Evolutionary conservation across 2,113 vertebrate genomes (phyloP), one percentile per base, ranked within the genome.

Genomic region (Sorex araneus): DNA sequence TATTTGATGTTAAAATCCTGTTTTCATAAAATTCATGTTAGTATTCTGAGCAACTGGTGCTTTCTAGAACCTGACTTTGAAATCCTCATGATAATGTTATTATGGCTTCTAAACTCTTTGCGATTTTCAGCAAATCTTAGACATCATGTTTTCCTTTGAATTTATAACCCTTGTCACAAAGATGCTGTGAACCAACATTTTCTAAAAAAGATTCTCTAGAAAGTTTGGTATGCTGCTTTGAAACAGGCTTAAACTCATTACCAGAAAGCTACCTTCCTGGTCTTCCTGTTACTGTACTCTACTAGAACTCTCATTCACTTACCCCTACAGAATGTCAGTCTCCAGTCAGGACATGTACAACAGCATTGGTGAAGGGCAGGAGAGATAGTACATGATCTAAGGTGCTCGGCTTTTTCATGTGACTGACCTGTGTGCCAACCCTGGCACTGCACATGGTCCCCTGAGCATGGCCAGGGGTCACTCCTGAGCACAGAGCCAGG

Each of bases 151-250:
- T 34, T 93, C 73, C 66, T 47, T 80, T n/a, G 27, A 85, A 43
- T 27, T 28, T 45, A 8, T n/a, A 87, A 87, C 3, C 16, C 19
- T 1, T 0, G 18, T 88, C 32, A 4, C 28, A 86, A 78, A 86
- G 45, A 82, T 43, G 30, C 77, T 45, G 2, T 34, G 88, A 84
- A 67, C n/a, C 32, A 70, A 66, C 79, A 84, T 76, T 86, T 92
- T n/a, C 43, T 54, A 2, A 73, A 71, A 76, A 82, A 27, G 19
- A 11, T 43, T 76, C 71, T 86, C 40, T 84, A 32, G 43, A 63
- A 73, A 25, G 67, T 50, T 34, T 69, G 40, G n/a, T 74, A 83
- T 57, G 43, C 43, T 54, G 0, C 32, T 83, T 93, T 67, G 18
- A 79, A 45, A 43, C 12, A 30, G 63, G n/a, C 66, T 60, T 36